Conservation (phyloP, 2,888 invertebrate genomes). For the Tipula unca region DNA sequence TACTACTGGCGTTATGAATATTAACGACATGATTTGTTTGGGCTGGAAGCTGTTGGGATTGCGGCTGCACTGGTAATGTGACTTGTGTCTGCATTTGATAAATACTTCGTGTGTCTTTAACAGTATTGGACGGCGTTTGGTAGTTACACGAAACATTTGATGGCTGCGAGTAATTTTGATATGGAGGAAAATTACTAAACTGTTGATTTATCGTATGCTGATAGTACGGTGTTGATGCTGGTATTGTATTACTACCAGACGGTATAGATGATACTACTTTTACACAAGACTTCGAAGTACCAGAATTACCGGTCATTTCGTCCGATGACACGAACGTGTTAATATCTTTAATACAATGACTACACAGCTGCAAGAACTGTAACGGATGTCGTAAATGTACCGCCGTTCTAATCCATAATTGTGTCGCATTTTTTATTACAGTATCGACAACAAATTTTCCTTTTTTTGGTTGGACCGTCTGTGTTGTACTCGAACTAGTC, state of each 20-base stretch:
- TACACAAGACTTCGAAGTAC: neutral
- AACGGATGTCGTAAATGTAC: conserved; percentile 31
- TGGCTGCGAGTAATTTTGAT: neutral
- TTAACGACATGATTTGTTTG: neutral
- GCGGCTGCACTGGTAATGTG: neutral
- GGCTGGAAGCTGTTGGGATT: neutral
- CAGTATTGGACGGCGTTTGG: neutral
- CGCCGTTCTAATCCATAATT: conserved; percentile 31
- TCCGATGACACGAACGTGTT: conserved; percentile 24
- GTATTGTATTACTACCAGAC: neutral
- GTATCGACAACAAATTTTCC: conserved; percentile 28
- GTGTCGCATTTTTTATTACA: conserved; percentile 30
- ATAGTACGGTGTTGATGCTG: neutral
- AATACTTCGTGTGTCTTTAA: neutral
- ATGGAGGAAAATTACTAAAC: neutral
- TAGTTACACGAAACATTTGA: neutral
- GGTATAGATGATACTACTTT: neutral
- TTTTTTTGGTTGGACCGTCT: conserved; percentile 23
- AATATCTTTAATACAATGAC: conserved; percentile 31
- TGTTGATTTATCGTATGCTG: neutral
- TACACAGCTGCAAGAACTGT: conserved; percentile 30
- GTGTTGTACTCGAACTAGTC: neutral
- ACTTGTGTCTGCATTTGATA: neutral
- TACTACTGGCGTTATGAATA: neutral
- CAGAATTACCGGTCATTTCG: neutral